Conservation (phyloP, 2,888 invertebrate species). For the Drosophila yooni region DNA sequence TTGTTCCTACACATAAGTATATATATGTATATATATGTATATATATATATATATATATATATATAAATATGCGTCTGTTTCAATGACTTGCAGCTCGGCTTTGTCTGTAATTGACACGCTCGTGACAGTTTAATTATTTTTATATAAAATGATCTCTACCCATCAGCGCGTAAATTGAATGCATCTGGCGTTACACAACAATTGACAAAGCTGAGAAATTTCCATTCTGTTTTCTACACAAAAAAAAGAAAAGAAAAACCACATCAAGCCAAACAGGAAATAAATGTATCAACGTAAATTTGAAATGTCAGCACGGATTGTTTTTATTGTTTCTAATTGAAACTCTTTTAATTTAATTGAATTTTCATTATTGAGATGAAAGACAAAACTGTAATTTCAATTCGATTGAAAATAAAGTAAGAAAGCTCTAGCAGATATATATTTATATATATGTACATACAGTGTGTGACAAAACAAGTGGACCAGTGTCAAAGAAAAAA, state of each 20-base stretch:
- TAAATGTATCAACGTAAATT: neutral
- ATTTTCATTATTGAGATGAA: neutral
- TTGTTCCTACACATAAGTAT: neutral
- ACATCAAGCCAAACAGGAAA: neutral
- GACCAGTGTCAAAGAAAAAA: too few relatives aligned
- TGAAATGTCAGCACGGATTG: neutral
- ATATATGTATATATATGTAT: neutral
- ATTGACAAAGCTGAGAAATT: neutral
- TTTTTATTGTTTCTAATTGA: neutral
- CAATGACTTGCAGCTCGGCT: constrained; percentile 23
- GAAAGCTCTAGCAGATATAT: neutral
- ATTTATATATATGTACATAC: too few relatives aligned
- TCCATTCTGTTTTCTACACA: neutral
- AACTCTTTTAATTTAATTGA: neutral
- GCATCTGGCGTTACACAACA: constrained; percentile 3
- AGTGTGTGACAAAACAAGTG: too few relatives aligned
- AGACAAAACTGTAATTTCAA: neutral
- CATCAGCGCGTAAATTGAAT: constrained; percentile 41
- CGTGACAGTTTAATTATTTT: constrained; percentile 76
- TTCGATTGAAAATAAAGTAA: neutral
- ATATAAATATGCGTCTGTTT: neutral
- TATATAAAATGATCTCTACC: constrained; percentile 49
- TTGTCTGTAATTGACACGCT: constrained; percentile 65
- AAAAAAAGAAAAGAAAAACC: neutral
- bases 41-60: neutral